Base-by-base conservation (phyloP, 2,888 invertebrate species). In the Criorhina ranunculi region DNA sequence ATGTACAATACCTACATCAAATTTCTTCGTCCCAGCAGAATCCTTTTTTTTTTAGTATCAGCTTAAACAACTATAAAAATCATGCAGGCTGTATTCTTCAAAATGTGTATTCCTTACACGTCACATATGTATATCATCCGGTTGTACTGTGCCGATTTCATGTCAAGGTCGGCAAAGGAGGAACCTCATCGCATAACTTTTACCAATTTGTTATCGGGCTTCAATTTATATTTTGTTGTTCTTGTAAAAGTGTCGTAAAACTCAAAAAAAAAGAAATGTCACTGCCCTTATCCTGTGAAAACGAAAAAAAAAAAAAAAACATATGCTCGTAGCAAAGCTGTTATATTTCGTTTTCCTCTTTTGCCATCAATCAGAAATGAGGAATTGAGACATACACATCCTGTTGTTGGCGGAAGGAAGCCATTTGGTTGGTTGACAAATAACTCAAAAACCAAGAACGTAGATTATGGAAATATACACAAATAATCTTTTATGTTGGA, bases 301-400 rank as follows among this genome's bases (percentile, higher is more conserved):
- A 35, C 44, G 11, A 59, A 46, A 57, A 35, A 29, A 37, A 15
- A 35, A 57, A 15, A 59, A 46, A 57, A 70, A 37, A 49, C 59
- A 59, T 24, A 24, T 49, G 24, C 59, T 49, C 46, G 33, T 11
- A 12, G n/a, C n/a, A n/a, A n/a, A n/a, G 9, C 12, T 19, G 40
- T 29, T 40, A 24, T 9, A 31, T 55, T 67, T 42, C 17, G 42
- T 69, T 42, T 19, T 44, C 29, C 37, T 15, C 29, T 29, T 49
- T 3, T 29, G 42, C 40, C 51, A 44, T 66, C 31, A 40, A 51
- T 51, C 51, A 66, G 37, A 29, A 37, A 51, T 51, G 51, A n/a
- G 37, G 19, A 44, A 66, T 66, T 66, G 66, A 66, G 24, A 66
- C 66, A 51, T 24, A 51, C 51, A 64, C 15, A 35, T 66, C 19